These are phyloP conservation scores for Ibycter americanus DNA, from an alignment of 2,797 vertebrate genomes.

Conservation along the genomic window DNA sequence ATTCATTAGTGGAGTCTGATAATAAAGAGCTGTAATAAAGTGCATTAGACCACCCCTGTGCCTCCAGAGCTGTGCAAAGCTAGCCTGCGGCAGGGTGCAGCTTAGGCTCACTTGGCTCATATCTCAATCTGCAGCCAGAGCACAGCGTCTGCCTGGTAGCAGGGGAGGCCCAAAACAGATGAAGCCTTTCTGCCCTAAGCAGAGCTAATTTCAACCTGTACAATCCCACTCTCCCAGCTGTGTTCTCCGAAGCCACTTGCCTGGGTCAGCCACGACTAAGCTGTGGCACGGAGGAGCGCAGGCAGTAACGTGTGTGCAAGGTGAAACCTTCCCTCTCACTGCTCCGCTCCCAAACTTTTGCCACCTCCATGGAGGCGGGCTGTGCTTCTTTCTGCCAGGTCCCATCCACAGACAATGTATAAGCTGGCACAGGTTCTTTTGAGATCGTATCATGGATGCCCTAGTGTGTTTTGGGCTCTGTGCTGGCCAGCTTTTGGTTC, in stretches of 20 bases:
- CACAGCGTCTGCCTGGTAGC: background rate
- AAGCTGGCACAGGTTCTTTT: background rate
- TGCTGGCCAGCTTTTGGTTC: background rate
- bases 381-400: background rate
- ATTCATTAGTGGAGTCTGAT: background rate
- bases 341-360: background rate
- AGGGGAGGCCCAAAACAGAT: background rate
- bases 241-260: background rate
- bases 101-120: background rate
- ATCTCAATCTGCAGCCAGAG: background rate
- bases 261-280: background rate
- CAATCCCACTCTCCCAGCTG: background rate
- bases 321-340: background rate
- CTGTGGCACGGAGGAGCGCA: background rate
- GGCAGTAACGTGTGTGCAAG: background rate
- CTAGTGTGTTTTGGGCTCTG: background rate
- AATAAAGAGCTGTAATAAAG: conserved; percentile 1
- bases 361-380: background rate
- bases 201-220: background rate
- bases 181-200: background rate
- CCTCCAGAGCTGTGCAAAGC: background rate
- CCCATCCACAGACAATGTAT: background rate
- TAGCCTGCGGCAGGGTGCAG: background rate
- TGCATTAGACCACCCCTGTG: background rate
- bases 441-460: background rate